Conservation (phyloP, 1,140 invertebrate genomes). For the Tetranychus urticae region DNA sequence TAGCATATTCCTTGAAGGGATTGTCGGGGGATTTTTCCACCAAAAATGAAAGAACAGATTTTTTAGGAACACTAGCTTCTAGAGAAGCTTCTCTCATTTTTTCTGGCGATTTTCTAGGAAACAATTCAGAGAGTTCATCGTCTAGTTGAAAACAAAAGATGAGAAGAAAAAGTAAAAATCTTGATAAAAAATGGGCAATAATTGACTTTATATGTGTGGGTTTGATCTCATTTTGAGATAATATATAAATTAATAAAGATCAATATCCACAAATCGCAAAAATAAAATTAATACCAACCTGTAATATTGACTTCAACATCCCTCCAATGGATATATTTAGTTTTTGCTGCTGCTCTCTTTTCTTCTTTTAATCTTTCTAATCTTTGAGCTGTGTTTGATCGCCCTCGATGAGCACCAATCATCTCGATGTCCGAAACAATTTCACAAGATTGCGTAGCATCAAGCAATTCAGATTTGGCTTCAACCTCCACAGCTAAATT, state of each 20-base stretch:
- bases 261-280: too few relatives aligned
- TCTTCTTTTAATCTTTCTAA: slow-evolving; percentile 70
- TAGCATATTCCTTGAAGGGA: slow-evolving; percentile 65
- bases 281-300: not conserved
- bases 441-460: slow-evolving; percentile 20
- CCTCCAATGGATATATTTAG: slow-evolving; percentile 25
- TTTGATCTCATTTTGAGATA: too few relatives aligned
- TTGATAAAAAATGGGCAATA: too few relatives aligned
- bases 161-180: too few relatives aligned
- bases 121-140: slow-evolving; percentile 39
- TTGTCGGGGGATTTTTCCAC: slow-evolving; percentile 51
- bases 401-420: slow-evolving; percentile 38
- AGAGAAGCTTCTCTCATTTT: slow-evolving; percentile 3
- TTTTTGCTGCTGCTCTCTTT: slow-evolving; percentile 32
- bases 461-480: slow-evolving; percentile 13
- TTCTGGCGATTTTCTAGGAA: slow-evolving; percentile 13
- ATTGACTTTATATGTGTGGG: too few relatives aligned
- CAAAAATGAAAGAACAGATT: slow-evolving; percentile 37
- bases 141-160: slow-evolving; percentile 9
- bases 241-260: too few relatives aligned
- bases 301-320: slow-evolving; percentile 8
- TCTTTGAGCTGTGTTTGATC: slow-evolving; percentile 68
- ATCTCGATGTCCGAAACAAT: slow-evolving; percentile 38
- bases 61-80: slow-evolving; percentile 17
- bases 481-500: not conserved